Conservation (phyloP, 2,797 vertebrate genomes). For the Enteromius treurensis region DNA sequence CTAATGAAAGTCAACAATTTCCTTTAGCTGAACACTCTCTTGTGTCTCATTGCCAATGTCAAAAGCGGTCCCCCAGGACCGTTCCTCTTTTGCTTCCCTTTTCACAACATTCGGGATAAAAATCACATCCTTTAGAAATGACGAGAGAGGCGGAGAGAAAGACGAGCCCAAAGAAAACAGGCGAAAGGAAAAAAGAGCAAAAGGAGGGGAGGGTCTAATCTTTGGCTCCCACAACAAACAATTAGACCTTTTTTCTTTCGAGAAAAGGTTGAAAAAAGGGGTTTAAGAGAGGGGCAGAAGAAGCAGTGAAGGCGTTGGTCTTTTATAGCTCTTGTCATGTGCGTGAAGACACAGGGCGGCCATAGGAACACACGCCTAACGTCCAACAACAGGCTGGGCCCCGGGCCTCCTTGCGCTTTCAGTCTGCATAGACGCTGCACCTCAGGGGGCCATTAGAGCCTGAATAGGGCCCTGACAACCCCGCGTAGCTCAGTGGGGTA, state of each 20-base stretch:
- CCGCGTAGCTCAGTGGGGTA: conserved; percentile 84
- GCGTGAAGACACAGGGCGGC: conserved; percentile 79
- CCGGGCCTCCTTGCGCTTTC: conserved; percentile 80
- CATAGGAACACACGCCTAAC: conserved; percentile 82
- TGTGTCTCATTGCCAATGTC: conserved; percentile 63
- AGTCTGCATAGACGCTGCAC: conserved; percentile 84
- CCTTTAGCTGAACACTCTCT: conserved; percentile 32
- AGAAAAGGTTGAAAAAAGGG: conserved; percentile 64
- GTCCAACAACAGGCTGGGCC: conserved; percentile 84
- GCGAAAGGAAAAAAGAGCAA: conserved; percentile 63
- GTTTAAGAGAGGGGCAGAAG: conserved; percentile 52
- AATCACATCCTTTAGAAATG: conserved; percentile 77
- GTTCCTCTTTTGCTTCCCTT: conserved; percentile 67
- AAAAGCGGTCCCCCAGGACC: conserved; percentile 68
- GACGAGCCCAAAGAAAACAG: conserved; percentile 63
- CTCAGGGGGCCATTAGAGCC: conserved; percentile 88
- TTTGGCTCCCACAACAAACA: conserved; percentile 86
- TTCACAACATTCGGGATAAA: conserved; percentile 67
- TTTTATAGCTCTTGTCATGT: conserved; percentile 90
- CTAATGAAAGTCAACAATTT: not conserved
- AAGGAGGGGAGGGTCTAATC: conserved; percentile 79
- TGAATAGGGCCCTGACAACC: conserved; percentile 92
- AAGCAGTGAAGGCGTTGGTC: conserved; percentile 73
- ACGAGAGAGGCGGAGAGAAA: conserved; percentile 72
- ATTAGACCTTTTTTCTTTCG: conserved; percentile 79